Evolutionary conservation across 2,113 vertebrate genomes (phyloP).

Genomic region (Isichthys henryi): DNA sequence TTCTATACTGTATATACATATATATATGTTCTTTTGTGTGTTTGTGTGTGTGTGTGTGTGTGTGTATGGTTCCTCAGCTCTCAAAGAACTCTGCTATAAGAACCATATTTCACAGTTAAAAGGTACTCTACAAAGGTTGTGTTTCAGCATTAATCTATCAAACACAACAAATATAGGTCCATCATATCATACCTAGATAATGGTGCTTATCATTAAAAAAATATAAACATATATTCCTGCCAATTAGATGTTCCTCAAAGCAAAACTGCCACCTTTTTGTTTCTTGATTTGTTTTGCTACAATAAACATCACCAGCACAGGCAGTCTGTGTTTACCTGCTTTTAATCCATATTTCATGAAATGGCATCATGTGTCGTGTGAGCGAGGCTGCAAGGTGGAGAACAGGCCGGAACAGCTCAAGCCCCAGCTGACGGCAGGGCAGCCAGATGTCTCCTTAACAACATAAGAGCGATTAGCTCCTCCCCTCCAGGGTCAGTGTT

Average conservation of each 20-base stretch:
- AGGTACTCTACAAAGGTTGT: neutral
- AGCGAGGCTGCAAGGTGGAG: neutral
- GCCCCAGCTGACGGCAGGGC: neutral
- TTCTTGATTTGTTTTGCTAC: neutral
- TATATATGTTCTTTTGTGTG: neutral
- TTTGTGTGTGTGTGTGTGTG: too few relatives aligned
- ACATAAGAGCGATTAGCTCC: constrained; percentile 1
- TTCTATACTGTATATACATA: neutral
- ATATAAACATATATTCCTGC: neutral
- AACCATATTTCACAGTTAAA: neutral
- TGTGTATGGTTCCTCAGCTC: neutral
- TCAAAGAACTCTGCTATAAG: neutral
- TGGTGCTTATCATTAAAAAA: neutral
- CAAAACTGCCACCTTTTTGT: neutral
- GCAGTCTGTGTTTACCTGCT: neutral
- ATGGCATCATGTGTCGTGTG: neutral
- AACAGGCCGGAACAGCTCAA: neutral
- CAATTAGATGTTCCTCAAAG: neutral
- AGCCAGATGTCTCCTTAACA: constrained; percentile 2
- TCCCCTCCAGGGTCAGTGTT: neutral
- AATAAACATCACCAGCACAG: neutral
- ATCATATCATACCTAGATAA: neutral
- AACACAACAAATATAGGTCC: neutral
- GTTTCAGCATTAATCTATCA: neutral
- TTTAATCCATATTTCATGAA: neutral